Percentiles rank a stretch among this genome's conserved stretches.
These are phyloP conservation scores for Sebastes itinus DNA, from an alignment of 2,797 vertebrate species.

Conservation along the genomic window DNA sequence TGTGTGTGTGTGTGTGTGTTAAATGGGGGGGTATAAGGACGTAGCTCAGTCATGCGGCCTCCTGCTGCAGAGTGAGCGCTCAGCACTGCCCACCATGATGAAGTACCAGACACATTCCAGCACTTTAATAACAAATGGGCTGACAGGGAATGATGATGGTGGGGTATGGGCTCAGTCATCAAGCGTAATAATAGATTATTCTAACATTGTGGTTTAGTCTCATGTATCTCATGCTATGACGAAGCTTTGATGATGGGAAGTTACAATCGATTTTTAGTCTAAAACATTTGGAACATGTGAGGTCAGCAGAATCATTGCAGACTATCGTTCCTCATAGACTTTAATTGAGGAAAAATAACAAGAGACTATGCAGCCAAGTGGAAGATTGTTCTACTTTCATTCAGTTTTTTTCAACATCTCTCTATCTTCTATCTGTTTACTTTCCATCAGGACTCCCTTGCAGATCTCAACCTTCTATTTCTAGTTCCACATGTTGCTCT, in stretches of 20 bases:
- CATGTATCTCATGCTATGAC: slow-evolving; percentile 12
- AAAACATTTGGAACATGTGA: background rate
- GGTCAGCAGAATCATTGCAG: background rate
- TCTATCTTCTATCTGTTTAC: slow-evolving; percentile 57
- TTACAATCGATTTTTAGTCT: background rate
- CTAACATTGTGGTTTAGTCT: background rate
- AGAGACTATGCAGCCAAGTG: background rate
- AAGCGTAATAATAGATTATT: slow-evolving; percentile 40
- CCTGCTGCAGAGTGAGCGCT: slow-evolving; percentile 65
- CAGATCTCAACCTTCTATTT: slow-evolving; percentile 64
- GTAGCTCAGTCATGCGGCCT: slow-evolving; percentile 39
- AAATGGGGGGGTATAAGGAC: background rate
- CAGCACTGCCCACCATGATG: slow-evolving; percentile 75
- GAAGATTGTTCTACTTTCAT: slow-evolving; percentile 7
- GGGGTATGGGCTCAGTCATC: slow-evolving; percentile 59
- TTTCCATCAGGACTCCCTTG: slow-evolving; percentile 50
- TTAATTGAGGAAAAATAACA: background rate
- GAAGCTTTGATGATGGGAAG: slow-evolving; percentile 5
- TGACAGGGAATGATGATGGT: slow-evolving; percentile 74
- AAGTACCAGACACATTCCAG: slow-evolving; percentile 83
- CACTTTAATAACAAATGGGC: slow-evolving; percentile 83
- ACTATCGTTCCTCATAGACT: background rate
- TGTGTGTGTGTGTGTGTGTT: background rate
- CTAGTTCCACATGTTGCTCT: slow-evolving; percentile 58
- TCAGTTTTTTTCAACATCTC: background rate